Evolutionary conservation across 2,113 vertebrate species (phyloP).

Genomic region (Burhinus oedicnemus): DNA sequence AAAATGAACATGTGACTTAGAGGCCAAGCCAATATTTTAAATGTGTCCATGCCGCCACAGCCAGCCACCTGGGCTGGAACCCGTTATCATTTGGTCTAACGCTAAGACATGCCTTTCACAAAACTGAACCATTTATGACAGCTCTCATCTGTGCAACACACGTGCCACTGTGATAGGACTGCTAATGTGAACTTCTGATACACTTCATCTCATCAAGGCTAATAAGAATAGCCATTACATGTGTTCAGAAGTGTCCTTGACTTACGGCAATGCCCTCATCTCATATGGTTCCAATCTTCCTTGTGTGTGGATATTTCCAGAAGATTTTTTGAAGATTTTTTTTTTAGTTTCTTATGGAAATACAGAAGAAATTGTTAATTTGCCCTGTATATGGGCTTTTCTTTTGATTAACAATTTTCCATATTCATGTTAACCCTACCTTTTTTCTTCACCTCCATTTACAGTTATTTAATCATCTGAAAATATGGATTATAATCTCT

Average conservation of each 20-base stretch:
- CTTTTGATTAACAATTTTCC: not conserved
- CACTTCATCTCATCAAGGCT: not conserved
- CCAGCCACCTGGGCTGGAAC: not conserved
- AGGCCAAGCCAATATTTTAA: not conserved
- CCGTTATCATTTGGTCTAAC: not conserved
- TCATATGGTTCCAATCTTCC: not conserved
- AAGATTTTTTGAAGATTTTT: not conserved
- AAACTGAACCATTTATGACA: not conserved
- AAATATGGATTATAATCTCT: not conserved
- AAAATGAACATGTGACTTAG: not conserved
- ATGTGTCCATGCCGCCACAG: not conserved
- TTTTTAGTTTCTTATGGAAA: not conserved
- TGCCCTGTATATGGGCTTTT: not conserved
- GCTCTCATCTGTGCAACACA: not conserved
- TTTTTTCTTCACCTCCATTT: not conserved
- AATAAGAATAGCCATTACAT: not conserved
- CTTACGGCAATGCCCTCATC: not conserved
- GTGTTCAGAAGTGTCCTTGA: not conserved
- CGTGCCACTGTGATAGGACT: not conserved
- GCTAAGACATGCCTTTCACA: not conserved
- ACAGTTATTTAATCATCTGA: not conserved
- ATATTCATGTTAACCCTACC: not conserved
- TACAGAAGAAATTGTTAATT: not conserved
- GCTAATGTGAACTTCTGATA: rapidly evolving
- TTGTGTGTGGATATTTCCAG: not conserved